Evolutionary conservation across 2,113 vertebrate genomes (phyloP).

Genomic region (Odocoileus virginianus): DNA sequence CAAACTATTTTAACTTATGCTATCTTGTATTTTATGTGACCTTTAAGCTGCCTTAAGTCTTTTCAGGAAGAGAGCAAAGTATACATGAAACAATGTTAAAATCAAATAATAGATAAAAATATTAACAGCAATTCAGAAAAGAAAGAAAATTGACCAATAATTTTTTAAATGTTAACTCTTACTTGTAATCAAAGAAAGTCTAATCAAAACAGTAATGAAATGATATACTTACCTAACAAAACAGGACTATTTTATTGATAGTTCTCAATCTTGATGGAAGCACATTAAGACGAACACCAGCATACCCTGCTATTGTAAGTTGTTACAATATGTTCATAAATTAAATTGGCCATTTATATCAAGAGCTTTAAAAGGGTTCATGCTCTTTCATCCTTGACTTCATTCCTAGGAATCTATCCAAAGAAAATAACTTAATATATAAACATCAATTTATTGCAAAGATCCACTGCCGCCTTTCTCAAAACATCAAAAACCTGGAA

Average conservation of each 20-base stretch:
- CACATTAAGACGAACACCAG: background rate
- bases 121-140: background rate
- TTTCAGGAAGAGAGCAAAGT: background rate
- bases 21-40: background rate
- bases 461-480: background rate
- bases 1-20: background rate
- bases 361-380: constrained; percentile 21
- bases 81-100: background rate
- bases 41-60: background rate
- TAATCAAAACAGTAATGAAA: background rate
- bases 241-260: background rate
- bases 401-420: constrained; percentile 28
- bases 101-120: background rate
- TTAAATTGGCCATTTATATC: background rate
- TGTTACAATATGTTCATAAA: background rate
- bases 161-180: constrained; percentile 1
- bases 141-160: background rate
- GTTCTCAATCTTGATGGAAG: background rate
- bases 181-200: background rate
- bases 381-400: constrained; percentile 25
- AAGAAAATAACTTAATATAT: constrained; percentile 33
- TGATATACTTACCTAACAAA: background rate
- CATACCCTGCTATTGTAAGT: background rate
- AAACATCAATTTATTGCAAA: constrained; percentile 1
- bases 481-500: constrained; percentile 36